Evolutionary conservation across 2,113 vertebrate species (phyloP).

Genomic region (Lepidothrix coronata): DNA sequence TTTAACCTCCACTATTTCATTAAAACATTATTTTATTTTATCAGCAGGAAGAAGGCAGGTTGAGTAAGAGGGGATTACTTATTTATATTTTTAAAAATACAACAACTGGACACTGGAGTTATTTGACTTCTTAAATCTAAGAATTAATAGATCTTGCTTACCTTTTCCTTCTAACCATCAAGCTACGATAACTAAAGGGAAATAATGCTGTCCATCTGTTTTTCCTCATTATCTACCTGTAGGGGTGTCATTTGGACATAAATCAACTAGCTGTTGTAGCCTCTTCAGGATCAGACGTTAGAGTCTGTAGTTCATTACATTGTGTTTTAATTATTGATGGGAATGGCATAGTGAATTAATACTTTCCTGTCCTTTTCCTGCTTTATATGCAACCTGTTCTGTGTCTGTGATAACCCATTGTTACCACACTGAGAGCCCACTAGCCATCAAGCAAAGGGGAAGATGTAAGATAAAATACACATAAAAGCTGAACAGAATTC

Average conservation of each 20-base stretch:
- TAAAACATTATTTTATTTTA: background rate
- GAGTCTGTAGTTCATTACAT: background rate
- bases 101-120: background rate
- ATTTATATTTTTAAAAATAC: too few relatives aligned
- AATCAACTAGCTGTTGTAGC: background rate
- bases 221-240: background rate
- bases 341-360: background rate
- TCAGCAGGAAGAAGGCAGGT: background rate
- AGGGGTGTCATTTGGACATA: background rate
- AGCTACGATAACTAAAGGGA: background rate
- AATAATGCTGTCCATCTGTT: background rate
- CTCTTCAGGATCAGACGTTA: background rate
- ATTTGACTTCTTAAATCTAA: background rate
- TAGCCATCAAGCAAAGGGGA: background rate
- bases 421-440: background rate
- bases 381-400: background rate
- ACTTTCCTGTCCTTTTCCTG: background rate
- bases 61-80: background rate
- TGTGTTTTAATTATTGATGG: background rate
- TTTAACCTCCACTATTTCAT: background rate
- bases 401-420: background rate
- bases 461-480: fast-evolving
- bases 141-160: background rate
- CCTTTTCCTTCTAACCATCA: background rate
- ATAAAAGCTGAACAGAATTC: background rate